A percentile compares a stretch with the other conserved stretches of the same genome.
These are phyloP conservation scores for Syndactyla subalaris DNA, from an alignment of 2,797 vertebrate species.

Conservation along the genomic window DNA sequence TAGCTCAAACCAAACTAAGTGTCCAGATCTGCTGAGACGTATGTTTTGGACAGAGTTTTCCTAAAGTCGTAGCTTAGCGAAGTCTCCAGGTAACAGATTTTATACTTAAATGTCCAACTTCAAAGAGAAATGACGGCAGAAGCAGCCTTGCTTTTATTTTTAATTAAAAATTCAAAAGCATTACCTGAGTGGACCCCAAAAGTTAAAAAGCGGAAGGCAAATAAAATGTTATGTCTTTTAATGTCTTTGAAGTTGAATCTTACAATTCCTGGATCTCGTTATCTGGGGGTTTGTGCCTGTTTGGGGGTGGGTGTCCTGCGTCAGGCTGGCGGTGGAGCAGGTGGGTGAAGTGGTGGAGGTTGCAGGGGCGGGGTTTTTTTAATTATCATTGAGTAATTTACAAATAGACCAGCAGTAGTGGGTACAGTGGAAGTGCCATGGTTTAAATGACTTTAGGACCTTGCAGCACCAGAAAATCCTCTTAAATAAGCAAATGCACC, in stretches of 20 bases:
- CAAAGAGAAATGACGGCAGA: conserved; percentile 45
- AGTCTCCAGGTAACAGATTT: conserved; percentile 41
- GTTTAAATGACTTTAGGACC: neutral
- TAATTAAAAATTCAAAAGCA: conserved; percentile 58
- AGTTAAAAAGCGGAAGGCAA: conserved; percentile 55
- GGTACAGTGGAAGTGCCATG: neutral
- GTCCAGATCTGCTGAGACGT: conserved; percentile 31
- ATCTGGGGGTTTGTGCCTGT: neutral
- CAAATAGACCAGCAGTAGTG: neutral
- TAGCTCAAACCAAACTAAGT: conserved; percentile 19
- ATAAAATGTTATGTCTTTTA: conserved; percentile 46
- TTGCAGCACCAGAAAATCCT: neutral
- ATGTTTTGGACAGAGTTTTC: conserved; percentile 26
- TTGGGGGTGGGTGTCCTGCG: neutral
- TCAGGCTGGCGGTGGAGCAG: neutral
- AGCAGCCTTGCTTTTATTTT: conserved; percentile 53
- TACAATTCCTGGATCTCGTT: neutral
- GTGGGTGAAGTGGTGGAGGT: neutral
- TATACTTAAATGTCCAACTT: conserved; percentile 50
- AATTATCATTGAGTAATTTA: neutral
- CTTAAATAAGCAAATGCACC: neutral
- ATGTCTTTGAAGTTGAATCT: conserved; percentile 43
- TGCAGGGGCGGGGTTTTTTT: neutral
- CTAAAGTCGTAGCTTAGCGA: neutral
- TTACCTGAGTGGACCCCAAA: conserved; percentile 25